Evolutionary conservation across 2,113 vertebrate genomes (phyloP).

Genomic region (Ursus arctos): DNA sequence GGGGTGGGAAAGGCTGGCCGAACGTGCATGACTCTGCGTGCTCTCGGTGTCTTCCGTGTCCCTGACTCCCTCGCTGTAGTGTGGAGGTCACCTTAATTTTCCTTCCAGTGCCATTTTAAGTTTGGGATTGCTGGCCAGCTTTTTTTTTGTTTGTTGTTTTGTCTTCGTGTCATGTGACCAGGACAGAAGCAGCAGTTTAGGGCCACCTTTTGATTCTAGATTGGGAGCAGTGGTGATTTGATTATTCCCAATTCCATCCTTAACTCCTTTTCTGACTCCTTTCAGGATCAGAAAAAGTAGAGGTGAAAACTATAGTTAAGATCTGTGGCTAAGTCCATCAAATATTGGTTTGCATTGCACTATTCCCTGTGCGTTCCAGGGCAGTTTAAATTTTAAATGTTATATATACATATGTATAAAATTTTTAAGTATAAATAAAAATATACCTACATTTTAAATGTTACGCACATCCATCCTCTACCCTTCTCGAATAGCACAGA

Average conservation of each 20-base stretch:
- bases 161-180: neutral
- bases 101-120: neutral
- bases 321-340: neutral
- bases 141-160: neutral
- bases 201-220: neutral
- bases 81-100: neutral
- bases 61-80: no score
- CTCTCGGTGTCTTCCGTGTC: neutral
- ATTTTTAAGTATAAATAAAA: neutral
- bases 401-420: neutral
- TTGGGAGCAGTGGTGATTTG: neutral
- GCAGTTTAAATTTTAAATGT: neutral
- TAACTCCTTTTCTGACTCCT: conserved; percentile 19
- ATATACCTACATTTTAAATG: neutral
- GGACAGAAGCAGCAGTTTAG: neutral
- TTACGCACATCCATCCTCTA: neutral
- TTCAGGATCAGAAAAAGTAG: neutral
- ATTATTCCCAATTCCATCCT: neutral
- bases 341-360: neutral
- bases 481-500: neutral
- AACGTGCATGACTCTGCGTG: neutral
- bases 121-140: neutral
- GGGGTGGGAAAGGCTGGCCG: neutral
- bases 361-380: neutral
- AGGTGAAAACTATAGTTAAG: neutral